Base-by-base conservation (phyloP, 2,888 invertebrate species). In the Heliconius charithonia region DNA sequence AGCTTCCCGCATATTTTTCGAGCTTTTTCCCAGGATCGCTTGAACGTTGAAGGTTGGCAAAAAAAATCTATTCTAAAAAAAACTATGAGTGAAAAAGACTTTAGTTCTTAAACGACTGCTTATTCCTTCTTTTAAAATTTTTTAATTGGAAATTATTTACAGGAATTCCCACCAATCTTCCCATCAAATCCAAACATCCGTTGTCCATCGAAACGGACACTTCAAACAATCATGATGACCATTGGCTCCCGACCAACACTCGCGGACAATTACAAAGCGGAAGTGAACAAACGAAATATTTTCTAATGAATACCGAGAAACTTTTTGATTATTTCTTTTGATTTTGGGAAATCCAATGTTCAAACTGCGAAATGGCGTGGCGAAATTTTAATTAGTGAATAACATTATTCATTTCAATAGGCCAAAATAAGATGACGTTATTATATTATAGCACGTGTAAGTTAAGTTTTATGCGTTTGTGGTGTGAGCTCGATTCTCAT, bases 161-260 rank as follows among this genome's bases (percentile, higher is more conserved):
- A 37, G 0, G 45, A 65, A 62, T 74, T 65, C 72, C 32, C 63
- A 67, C 27, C 37, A 63, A 76, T 70, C 4, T 70, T 41, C 41
- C 13, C 29, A 27, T 45, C 71, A 77, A 77, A 69, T 59, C 25
- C 32, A 45, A 80, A 76, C 81, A 76, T 82, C 77, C 80, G 82
- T 29, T 70, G 37, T 71, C 67, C 75, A 74, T 78, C 27, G 65
- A 69, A 80, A 79, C 77, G 65, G 62, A 81, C 71, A 80, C 79
- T 78, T 80, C 83, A 81, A 83, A 81, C 80, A 78, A 74, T 75
- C 59, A 73, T 85, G 85, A 85, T 86, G 85, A 76, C 83, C 82
- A 85, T 88, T 91, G 90, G 91, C 87, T 80, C 81, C 69, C 81
- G 83, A 89, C 89, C 91, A 90, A 89, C 81, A 85, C 78, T 62